phyloP scores from a whole-genome alignment of 2,888 invertebrate species.

The Orchesella flavescens region DNA sequence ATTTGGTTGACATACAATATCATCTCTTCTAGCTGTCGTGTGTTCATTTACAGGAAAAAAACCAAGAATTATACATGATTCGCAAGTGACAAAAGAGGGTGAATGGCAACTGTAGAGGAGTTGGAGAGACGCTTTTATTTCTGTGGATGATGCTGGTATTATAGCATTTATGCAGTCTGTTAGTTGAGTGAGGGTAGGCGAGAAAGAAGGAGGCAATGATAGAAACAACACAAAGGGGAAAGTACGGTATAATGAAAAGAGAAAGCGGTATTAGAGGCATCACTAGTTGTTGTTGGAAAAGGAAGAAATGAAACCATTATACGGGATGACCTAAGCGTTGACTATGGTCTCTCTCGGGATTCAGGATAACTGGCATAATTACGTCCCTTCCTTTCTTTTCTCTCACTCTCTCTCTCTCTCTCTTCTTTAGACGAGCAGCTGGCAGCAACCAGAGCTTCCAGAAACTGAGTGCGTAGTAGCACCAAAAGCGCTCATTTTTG shows the following conservation, averaged over 20 bases:
- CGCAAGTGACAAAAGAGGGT: constrained; percentile 11
- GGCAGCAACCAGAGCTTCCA: constrained; percentile 46
- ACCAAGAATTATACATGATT: constrained; percentile 39
- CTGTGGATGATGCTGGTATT: background rate
- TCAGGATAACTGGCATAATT: constrained; percentile 64
- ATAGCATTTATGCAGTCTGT: constrained; percentile 3
- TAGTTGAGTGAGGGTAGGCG: background rate
- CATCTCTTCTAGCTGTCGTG: constrained; percentile 41
- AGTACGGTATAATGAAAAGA: constrained; percentile 32
- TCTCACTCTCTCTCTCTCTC: constrained; percentile 31
- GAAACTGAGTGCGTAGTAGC: background rate
- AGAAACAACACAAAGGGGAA: constrained; percentile 46
- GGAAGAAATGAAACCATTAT: constrained; percentile 61
- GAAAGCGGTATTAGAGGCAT: constrained; percentile 50
- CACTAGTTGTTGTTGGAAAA: constrained; percentile 33
- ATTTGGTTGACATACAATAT: constrained; percentile 14
- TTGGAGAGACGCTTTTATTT: background rate
- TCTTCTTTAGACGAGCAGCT: constrained; percentile 57
- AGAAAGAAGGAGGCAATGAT: constrained; percentile 24
- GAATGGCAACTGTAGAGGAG: background rate
- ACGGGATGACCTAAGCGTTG: constrained; percentile 64
- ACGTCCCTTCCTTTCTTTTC: constrained; percentile 61
- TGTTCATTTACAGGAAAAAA: constrained; percentile 36
- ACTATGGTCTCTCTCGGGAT: constrained; percentile 64
- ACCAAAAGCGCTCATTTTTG: constrained; percentile 35